A percentile compares a stretch with the other conserved stretches of the same genome.
These are phyloP conservation scores for Turritopsis rubra DNA, from an alignment of 30 jellyfish, hydroid and myxozoan species.

Conservation along the genomic window DNA sequence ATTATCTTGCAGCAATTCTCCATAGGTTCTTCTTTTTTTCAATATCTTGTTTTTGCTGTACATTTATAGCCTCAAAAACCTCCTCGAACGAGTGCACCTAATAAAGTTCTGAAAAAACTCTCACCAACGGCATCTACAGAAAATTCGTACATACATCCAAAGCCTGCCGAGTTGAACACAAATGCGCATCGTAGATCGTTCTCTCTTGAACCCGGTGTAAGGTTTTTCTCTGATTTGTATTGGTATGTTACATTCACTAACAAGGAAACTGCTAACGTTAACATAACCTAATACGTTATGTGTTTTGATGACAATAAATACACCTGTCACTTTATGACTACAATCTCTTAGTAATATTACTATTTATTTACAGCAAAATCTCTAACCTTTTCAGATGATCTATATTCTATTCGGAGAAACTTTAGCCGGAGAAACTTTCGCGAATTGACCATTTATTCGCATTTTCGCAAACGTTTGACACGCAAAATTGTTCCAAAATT, in stretches of 20 bases:
- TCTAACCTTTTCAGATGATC: too few species aligned
- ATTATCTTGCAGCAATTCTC: neutral
- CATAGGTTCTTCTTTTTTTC: neutral
- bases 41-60: neutral
- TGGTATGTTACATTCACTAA: neutral
- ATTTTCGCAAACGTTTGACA: too few species aligned
- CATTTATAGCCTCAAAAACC: slow-evolving; percentile 36
- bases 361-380: too few species aligned
- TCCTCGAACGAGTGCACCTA: slow-evolving; percentile 34
- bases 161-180: slow-evolving; percentile 41
- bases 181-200: slow-evolving; percentile 53
- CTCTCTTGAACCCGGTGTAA: slow-evolving; percentile 43
- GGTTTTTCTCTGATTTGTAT: neutral
- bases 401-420: too few species aligned
- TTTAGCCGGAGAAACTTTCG: too few species aligned
- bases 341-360: too few species aligned
- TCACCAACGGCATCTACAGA: neutral
- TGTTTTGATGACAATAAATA: too few species aligned
- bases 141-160: neutral
- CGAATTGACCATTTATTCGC: too few species aligned
- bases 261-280: neutral
- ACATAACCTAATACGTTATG: too few species aligned
- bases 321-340: too few species aligned
- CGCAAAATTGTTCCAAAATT: too few species aligned
- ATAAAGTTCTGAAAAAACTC: neutral